Evolutionary conservation across 2,888 invertebrate species (phyloP), one percentile per base, ranked within the genome.

Genomic region (Siphlonurus alternatus): DNA sequence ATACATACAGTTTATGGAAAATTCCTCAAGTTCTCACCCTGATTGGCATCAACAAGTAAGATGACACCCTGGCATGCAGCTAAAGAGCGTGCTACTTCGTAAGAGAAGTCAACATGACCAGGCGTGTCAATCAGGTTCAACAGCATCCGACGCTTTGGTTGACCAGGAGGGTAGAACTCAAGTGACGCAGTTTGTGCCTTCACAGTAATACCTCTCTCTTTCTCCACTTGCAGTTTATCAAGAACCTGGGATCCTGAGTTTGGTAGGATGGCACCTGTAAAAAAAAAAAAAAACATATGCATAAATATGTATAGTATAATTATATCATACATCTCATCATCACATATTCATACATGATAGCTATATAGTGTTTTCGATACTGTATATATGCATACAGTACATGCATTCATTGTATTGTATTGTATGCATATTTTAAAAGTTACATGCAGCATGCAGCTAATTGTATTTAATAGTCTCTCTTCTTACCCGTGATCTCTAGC

Each of bases 71-170:
- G 93, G 73, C 95, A 97, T 61, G 94, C 93, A 66, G 88, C 83
- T 64, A 98, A 79, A 61, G 96, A 96, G 64, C 97, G 80, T 1
- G 90, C 86, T 68, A 87, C 97, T 81, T 98, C 97, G 78, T 92
- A 94, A 19, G 90, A 87, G 76, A 98, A 98, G 76, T 99, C 98
- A 0, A 97, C 97, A 81, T 98, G 98, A 1, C 98, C 96, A 2
- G 98, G 98, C 20, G 98, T 98, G 75, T 99, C 98, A 70, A 99
- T 96, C 23, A 98, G 81, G 76, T 98, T 98, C 1, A 99, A 79
- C 25, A 96, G 79, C 77, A 93, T 96, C 19, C 70, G 70, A 53
- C 72, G 66, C 25, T 74, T 76, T 15, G 61, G 18, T 71, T 85
- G 77, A 63, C 82, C 83, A 38, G 80, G 72, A 71, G 87, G 84